phyloP scores from a whole-genome alignment of 2,888 invertebrate species.

The Epinotia demarniana region DNA sequence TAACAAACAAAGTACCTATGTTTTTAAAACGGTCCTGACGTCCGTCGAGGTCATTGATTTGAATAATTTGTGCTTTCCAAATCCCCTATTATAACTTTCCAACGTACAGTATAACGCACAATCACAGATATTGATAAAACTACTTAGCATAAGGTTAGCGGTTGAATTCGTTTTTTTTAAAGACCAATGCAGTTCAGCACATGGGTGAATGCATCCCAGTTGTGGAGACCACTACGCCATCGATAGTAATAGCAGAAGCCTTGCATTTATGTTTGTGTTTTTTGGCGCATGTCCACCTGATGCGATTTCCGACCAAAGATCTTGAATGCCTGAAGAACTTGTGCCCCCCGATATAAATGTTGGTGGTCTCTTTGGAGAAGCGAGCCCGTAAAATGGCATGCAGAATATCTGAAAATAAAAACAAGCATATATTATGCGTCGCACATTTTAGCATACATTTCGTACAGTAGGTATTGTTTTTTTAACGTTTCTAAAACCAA shows the following conservation, averaged over 20 bases:
- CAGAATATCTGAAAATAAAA: constrained; percentile 59
- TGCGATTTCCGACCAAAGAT: constrained; percentile 72
- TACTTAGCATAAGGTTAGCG: neutral
- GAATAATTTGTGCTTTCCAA: neutral
- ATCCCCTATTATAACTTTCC: neutral
- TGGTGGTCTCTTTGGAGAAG: constrained; percentile 65
- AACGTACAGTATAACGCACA: neutral
- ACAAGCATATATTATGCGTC: no score
- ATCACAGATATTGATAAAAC: constrained; percentile 5
- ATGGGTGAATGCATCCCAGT: constrained; percentile 69
- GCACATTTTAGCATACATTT: neutral
- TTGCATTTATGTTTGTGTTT: constrained; percentile 77
- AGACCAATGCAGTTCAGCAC: constrained; percentile 36
- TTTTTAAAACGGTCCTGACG: neutral
- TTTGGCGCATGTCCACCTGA: constrained; percentile 77
- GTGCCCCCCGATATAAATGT: constrained; percentile 72
- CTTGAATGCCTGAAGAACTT: constrained; percentile 77
- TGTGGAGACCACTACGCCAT: constrained; percentile 71
- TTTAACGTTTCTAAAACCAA: neutral
- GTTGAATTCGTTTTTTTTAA: no score
- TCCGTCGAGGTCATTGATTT: neutral
- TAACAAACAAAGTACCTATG: neutral
- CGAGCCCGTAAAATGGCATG: constrained; percentile 67
- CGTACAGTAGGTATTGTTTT: neutral
- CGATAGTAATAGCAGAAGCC: constrained; percentile 74